Evolutionary conservation across 1,140 invertebrate species (phyloP), one percentile per base, ranked within the genome.

Genomic region (Araneus ventricosus): DNA sequence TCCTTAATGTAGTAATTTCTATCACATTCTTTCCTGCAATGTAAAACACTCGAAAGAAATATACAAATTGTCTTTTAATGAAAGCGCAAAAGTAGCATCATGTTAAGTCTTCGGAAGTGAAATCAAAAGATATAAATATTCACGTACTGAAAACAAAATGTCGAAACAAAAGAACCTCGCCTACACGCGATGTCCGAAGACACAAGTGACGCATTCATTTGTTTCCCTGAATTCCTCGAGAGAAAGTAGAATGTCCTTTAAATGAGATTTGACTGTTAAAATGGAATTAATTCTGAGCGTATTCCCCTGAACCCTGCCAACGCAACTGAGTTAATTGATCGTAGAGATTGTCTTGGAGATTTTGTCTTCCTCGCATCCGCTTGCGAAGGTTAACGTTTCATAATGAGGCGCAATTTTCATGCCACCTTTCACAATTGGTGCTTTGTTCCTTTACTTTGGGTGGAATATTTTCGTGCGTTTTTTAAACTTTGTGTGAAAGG

Each of bases 311-410:
- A 75, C 30, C 59, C 34, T 30, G 61, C 67, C 67, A 34, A 75
- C 67, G 67, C 67, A 75, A 30, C 27, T 17, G 14, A 30, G 27
- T 14, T 30, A 84, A 84, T 84, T 84, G 80, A 84, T 45, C 37
- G 80, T 84, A 20, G 22, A n/a, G 80, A 84, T 84, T 84, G 80
- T 84, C 80, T 22, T 41, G 41, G 80, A 45, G 39, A 41, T 84
- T 41, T 84, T 52, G 80, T 84, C 80, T 84, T 45, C 27, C 7
- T 45, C 80, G n/a, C 80, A 84, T 84, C 80, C 80, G 80, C 80
- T 30, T 84, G 7, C 22, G 22, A 41, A 84, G 80, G 80, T 84
- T 22, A 84, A 84, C 14, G 80, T 1, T 84, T 84, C 4, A 45
- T 84, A 45, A 52, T 45, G 67, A 75, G 67, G 20, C 67, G 30